These are phyloP conservation scores for Chloroclystis v-ata DNA, from an alignment of 2,888 invertebrate genomes.

Conservation along the genomic window DNA sequence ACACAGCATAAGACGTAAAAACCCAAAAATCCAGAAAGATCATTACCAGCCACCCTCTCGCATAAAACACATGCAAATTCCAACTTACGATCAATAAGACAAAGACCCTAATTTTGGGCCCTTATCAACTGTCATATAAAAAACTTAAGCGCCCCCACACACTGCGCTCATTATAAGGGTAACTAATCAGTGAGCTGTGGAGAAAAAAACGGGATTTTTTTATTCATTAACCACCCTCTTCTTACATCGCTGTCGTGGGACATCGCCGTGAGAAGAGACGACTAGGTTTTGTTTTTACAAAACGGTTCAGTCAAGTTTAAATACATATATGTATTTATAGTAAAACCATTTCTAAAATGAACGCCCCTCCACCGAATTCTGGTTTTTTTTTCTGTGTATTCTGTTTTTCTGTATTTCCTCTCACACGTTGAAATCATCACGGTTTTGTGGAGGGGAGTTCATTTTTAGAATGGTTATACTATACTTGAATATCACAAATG, in stretches of 20 bases:
- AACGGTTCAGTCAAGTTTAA: too few species aligned
- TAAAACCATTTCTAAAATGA: too few species aligned
- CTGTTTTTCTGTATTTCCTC: too few species aligned
- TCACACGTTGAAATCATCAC: too few species aligned
- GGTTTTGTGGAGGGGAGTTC: too few species aligned
- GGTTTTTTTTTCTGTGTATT: too few species aligned
- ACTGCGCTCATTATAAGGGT: conserved; percentile 74
- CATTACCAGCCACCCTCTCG: not conserved
- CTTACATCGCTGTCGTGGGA: conserved; percentile 60
- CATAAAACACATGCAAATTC: conserved; percentile 19
- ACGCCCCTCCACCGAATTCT: too few species aligned
- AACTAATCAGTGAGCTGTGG: conserved; percentile 76
- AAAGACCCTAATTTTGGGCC: conserved; percentile 58
- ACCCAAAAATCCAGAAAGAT: conserved; percentile 2
- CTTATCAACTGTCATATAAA: conserved; percentile 67
- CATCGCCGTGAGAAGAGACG: conserved; percentile 38
- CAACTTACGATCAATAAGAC: conserved; percentile 51
- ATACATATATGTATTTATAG: too few species aligned
- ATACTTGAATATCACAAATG: too few species aligned
- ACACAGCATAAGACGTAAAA: not conserved
- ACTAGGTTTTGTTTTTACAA: not conserved
- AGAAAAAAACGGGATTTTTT: conserved; percentile 74
- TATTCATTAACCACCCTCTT: conserved; percentile 77
- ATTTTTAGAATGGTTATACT: too few species aligned
- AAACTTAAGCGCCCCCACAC: conserved; percentile 57